A percentile compares a stretch with the other conserved stretches of the same genome.
Evolutionary conservation across 2,113 vertebrate species (phyloP).

Genomic region (Odontophorus gujanensis): DNA sequence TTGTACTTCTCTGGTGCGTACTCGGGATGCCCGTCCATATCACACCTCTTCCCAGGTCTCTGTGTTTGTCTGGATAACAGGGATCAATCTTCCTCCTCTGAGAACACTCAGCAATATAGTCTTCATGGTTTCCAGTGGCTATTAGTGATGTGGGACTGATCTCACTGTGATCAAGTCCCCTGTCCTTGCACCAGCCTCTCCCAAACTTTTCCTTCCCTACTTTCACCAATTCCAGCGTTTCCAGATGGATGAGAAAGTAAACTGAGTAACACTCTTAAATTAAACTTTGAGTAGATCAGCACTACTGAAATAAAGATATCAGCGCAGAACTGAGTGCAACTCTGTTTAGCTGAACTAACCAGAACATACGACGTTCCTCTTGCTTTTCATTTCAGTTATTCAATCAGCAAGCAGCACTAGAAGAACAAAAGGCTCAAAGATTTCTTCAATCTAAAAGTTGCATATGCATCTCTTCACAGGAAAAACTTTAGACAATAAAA

Average conservation of each 20-base stretch:
- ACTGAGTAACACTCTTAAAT: not conserved
- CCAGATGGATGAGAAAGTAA: not conserved
- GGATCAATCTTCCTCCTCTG: not conserved
- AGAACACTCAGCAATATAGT: not conserved
- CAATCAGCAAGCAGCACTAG: not conserved
- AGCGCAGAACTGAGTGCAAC: not conserved
- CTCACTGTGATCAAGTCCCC: not conserved
- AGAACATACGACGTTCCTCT: not conserved
- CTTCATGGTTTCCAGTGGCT: not conserved
- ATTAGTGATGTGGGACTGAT: not conserved
- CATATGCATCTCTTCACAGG: not conserved
- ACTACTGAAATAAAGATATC: not conserved
- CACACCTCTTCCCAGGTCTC: not conserved
- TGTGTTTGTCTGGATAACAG: not conserved
- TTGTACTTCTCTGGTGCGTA: not conserved
- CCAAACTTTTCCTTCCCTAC: not conserved
- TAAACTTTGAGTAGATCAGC: not conserved
- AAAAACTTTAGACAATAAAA: constrained; percentile 16
- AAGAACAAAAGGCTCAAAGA: not conserved
- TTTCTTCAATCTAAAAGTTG: not conserved
- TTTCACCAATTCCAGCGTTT: not conserved
- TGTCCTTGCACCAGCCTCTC: not conserved
- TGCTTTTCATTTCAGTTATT: not conserved
- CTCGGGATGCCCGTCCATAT: not conserved
- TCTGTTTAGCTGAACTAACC: not conserved